Conservation (phyloP, 2,113 vertebrate genomes). For the Pluvianellus socialis region DNA sequence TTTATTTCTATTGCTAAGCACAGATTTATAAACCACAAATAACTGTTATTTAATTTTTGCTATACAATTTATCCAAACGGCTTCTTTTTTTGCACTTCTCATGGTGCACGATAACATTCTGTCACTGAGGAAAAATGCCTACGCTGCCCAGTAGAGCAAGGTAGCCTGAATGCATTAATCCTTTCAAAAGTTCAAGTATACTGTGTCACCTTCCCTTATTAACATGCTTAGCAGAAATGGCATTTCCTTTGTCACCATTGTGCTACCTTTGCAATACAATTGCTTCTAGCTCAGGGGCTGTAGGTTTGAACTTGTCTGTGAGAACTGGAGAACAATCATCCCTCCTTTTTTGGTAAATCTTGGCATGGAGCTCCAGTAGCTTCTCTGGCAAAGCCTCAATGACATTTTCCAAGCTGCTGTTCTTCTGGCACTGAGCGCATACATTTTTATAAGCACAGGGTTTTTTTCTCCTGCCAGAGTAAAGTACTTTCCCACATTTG, state of each 20-base stretch:
- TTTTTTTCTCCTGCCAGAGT: background rate
- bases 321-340: background rate
- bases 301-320: background rate
- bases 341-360: background rate
- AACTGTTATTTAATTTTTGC: background rate
- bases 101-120: background rate
- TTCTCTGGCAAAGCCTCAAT: background rate
- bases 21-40: background rate
- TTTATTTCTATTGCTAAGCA: background rate
- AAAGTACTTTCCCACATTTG: background rate
- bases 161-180: background rate
- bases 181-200: background rate
- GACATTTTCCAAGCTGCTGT: slow-evolving; percentile 2
- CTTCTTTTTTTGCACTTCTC: background rate
- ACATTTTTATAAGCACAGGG: background rate
- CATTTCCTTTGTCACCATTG: background rate
- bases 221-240: background rate
- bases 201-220: rapidly evolving
- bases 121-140: background rate
- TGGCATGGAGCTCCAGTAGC: background rate
- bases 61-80: background rate
- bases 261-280: background rate
- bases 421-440: background rate
- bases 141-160: background rate
- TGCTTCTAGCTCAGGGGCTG: background rate